Base-by-base conservation (phyloP, 2,888 invertebrate genomes). In the Spodoptera littoralis region DNA sequence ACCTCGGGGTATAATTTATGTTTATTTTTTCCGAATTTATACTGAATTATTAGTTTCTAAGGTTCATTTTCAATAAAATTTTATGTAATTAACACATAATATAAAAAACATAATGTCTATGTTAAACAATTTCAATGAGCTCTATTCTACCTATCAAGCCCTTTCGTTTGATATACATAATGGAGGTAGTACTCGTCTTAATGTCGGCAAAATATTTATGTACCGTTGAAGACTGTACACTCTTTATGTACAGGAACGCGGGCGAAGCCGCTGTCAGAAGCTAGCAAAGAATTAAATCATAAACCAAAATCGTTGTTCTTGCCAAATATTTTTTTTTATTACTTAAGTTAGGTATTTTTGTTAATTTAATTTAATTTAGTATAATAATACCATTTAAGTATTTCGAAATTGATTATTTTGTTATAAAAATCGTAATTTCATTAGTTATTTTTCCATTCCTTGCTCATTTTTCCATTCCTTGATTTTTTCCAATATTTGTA, bases 381-480 rank as follows among this genome's bases (percentile, higher is more conserved):
- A 47, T 24, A 45, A 5, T 27, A 36, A 49, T 30, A 50, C 1
- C 22, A 42, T 8, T 12, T 30, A 41, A 47, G 36, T 53, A 49
- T 60, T 69, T 18, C 13, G 0, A 44, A 46, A 55, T 45, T 12
- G 3, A 2, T 46, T 36, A 30, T 9, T 36, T 36, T 9, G 9
- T 36, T 36, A 36, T 36, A 22, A 56, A 44, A 45, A 0, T 11
- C 0, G 12, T 44, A n/a, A 27, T 41, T 27, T 13, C 4, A 13
- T 18, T 52, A 45, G 13, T 43, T 43, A 27, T 44, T 3, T 57
- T 46, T 58, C 43, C 47, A 52, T 72, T 66, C 48, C 56, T 72
- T 52, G 13, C 1, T 1, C 9, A 36, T 27, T 22, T 30, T 18
- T 73, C 44, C 50, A 67, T 67, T 60, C 47, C 60, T 27, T 45